A percentile compares a stretch with the other conserved stretches of the same genome.
phyloP scores from a whole-genome alignment of 2,113 vertebrate species.

The Glaucomys volans region DNA sequence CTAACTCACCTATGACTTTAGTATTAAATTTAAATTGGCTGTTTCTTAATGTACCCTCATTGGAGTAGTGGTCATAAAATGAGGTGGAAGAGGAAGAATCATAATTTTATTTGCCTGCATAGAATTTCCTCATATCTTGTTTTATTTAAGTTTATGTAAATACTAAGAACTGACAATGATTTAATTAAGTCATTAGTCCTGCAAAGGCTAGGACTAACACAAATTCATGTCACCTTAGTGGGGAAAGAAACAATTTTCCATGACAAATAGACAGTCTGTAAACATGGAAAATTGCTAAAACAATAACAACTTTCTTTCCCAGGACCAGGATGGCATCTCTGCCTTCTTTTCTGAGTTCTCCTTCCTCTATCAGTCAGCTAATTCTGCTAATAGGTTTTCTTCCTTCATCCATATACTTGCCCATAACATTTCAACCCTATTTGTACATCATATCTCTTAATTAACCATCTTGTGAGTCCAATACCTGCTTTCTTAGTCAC shows the following conservation, averaged over 20 bases:
- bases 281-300: background rate
- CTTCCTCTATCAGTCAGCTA: background rate
- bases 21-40: constrained; percentile 8
- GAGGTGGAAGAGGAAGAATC: background rate
- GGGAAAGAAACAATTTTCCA: background rate
- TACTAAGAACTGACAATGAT: background rate
- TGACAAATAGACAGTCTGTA: background rate
- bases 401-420: background rate
- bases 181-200: constrained; percentile 32
- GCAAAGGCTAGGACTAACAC: background rate
- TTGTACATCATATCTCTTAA: background rate
- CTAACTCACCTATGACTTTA: constrained; percentile 56
- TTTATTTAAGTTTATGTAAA: background rate
- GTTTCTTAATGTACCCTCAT: constrained; percentile 17
- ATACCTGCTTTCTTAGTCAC: background rate
- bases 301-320: background rate
- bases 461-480: background rate
- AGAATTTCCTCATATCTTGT: background rate
- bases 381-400: background rate
- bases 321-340: background rate
- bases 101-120: background rate
- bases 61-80: background rate
- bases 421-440: background rate
- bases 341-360: background rate
- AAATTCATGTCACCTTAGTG: background rate